Evolutionary conservation across 2,888 invertebrate species (phyloP).

Genomic region (Chromoteleia sp.): DNA sequence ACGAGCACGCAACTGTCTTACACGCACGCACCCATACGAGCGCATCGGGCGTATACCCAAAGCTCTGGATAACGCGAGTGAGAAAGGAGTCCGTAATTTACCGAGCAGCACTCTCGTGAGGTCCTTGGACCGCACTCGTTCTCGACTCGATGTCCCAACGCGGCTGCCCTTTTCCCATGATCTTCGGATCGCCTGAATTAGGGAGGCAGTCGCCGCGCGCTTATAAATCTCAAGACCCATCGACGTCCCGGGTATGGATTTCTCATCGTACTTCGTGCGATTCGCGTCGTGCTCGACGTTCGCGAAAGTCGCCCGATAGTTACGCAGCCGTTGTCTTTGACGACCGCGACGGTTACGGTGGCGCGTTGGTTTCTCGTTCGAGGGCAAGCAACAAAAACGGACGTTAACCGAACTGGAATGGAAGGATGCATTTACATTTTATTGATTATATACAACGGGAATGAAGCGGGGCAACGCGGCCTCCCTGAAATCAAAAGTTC

Average conservation of each 20-base stretch:
- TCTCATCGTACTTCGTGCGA: conserved; percentile 61
- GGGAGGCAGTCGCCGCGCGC: conserved; percentile 70
- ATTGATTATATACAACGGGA: conserved; percentile 45
- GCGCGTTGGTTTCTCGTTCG: conserved; percentile 10
- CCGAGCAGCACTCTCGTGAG: conserved; percentile 62
- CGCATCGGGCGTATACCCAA: conserved; percentile 42
- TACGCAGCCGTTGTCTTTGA: conserved; percentile 37
- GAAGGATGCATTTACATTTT: conserved; percentile 48
- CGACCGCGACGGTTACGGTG: conserved; percentile 10
- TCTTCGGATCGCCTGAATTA: conserved; percentile 73
- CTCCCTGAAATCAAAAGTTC: conserved; percentile 57
- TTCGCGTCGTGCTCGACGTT: conserved; percentile 48
- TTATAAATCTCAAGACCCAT: conserved; percentile 69
- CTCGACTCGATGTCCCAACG: conserved; percentile 72
- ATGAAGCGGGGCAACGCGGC: not conserved
- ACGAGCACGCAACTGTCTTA: conserved; percentile 59
- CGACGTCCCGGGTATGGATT: conserved; percentile 61
- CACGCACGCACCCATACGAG: conserved; percentile 47
- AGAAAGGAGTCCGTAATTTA: conserved; percentile 70
- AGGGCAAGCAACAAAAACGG: conserved; percentile 2
- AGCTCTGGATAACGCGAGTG: conserved; percentile 68
- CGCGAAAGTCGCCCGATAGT: conserved; percentile 28
- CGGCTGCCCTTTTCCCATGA: conserved; percentile 73
- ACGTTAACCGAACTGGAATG: not conserved
- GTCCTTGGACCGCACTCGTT: conserved; percentile 71